Percentiles rank a stretch among this genome's conserved stretches.
Evolutionary conservation across 30 jellyfish, hydroid and myxozoan genomes (phyloP).

Genomic region (Aurelia sp.): DNA sequence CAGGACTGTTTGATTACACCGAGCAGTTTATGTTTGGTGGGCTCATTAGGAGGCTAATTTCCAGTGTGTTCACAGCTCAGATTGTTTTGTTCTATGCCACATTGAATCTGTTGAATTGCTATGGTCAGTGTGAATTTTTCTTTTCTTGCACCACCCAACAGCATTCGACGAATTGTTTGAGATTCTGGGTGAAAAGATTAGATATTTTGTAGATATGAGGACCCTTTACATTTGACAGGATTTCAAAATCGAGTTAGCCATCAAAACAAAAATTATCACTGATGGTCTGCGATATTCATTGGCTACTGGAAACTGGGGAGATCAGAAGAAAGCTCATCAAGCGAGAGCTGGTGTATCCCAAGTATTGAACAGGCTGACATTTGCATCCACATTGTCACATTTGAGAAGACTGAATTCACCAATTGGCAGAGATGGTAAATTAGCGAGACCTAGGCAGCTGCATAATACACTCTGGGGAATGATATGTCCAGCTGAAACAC

Average conservation of each 20-base stretch:
- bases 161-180: too few relatives aligned
- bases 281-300: slow-evolving; percentile 98
- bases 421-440: slow-evolving; percentile 99
- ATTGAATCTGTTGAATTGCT: too few relatives aligned
- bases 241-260: slow-evolving; percentile 92
- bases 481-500: slow-evolving; percentile 99
- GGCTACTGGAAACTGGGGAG: slow-evolving; percentile 99
- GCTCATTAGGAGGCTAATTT: too few relatives aligned
- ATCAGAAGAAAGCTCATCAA: slow-evolving; percentile 98
- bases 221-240: slow-evolving; percentile 39
- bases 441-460: slow-evolving; percentile 99
- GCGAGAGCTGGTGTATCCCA: slow-evolving; percentile 99
- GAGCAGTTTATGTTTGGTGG: too few relatives aligned
- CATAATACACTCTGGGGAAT: slow-evolving; percentile 99
- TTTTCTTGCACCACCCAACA: too few relatives aligned
- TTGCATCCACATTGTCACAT: slow-evolving; percentile 99
- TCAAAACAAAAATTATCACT: slow-evolving; percentile 92
- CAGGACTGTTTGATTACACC: too few relatives aligned
- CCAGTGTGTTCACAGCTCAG: too few relatives aligned
- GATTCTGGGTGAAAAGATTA: too few relatives aligned
- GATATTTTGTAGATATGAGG: too few relatives aligned
- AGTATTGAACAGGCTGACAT: slow-evolving; percentile 96
- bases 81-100: too few relatives aligned
- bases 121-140: too few relatives aligned
- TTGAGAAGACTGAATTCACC: slow-evolving; percentile 98